Percentiles rank a stretch among this genome's conserved stretches.
Evolutionary conservation across 2,888 invertebrate genomes (phyloP).

Genomic region (Caenorhabditis sulstoni): DNA sequence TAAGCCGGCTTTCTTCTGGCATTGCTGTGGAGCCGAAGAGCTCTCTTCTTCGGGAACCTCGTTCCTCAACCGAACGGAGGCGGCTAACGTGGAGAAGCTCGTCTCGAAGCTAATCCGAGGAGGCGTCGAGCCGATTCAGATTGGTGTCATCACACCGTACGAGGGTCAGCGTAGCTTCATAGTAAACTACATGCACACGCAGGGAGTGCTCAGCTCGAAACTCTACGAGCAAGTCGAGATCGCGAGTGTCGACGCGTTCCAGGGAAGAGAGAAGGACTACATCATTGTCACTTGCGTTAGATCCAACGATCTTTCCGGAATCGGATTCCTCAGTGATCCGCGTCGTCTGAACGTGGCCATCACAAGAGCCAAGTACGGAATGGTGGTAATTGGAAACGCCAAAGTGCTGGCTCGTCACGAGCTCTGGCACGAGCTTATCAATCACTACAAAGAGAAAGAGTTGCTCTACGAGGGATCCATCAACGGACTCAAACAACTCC

Average conservation of each 20-base stretch:
- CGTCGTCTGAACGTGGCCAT: constrained; percentile 96
- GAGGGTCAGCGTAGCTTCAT: constrained; percentile 89
- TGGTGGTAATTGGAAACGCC: constrained; percentile 97
- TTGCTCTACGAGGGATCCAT: constrained; percentile 94
- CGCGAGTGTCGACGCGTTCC: constrained; percentile 98
- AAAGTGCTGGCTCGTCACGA: constrained; percentile 97
- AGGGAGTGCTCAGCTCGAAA: constrained; percentile 95
- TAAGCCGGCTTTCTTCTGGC: constrained; percentile 98
- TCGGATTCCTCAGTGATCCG: constrained; percentile 98
- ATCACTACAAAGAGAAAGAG: constrained; percentile 67
- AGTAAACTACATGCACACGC: constrained; percentile 98
- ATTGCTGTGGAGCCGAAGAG: constrained; percentile 95
- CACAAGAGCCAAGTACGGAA: constrained; percentile 89
- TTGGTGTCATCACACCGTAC: constrained; percentile 96
- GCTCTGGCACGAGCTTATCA: constrained; percentile 95
- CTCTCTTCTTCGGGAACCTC: constrained; percentile 99
- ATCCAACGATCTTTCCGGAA: constrained; percentile 98
- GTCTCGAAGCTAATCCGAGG: constrained; percentile 87
- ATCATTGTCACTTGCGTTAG: constrained; percentile 99
- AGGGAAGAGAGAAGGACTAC: constrained; percentile 90
- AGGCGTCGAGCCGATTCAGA: constrained; percentile 97
- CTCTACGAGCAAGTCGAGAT: constrained; percentile 97
- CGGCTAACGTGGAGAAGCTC: constrained; percentile 97
- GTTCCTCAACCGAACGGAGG: constrained; percentile 97
- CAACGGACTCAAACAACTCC: constrained; percentile 95